Percentiles rank a stretch among this genome's conserved stretches.
Conservation (phyloP, 2,113 vertebrate species). For the Cephalopholis sonnerati region DNA sequence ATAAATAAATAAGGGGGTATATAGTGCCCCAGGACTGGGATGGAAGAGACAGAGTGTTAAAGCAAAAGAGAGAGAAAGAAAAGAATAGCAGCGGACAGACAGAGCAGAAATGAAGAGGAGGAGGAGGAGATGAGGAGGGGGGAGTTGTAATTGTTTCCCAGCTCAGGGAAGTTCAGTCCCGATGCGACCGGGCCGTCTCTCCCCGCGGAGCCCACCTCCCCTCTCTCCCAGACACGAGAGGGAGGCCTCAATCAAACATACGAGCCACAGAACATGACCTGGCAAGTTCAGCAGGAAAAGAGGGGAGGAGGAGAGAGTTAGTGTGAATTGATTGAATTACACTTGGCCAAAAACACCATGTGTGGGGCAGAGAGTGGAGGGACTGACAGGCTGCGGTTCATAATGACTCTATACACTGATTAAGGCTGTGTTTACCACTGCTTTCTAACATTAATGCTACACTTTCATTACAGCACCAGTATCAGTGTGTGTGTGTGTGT, state of each 20-base stretch:
- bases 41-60: slow-evolving; percentile 67
- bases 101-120: slow-evolving; percentile 43
- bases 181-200: slow-evolving; percentile 51
- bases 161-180: slow-evolving; percentile 66
- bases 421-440: neutral
- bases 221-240: slow-evolving; percentile 62
- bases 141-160: slow-evolving; percentile 79
- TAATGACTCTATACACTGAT: slow-evolving; percentile 25
- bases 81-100: slow-evolving; percentile 53
- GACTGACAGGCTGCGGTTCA: slow-evolving; percentile 56
- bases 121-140: slow-evolving; percentile 21
- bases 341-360: slow-evolving; percentile 65
- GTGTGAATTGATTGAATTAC: slow-evolving; percentile 83
- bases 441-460: slow-evolving; percentile 13
- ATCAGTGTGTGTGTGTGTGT: slow-evolving; percentile 8
- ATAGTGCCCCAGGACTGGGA: slow-evolving; percentile 78
- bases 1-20: slow-evolving; percentile 81
- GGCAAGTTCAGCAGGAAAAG: slow-evolving; percentile 77
- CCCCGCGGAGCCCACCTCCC: slow-evolving; percentile 62
- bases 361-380: slow-evolving; percentile 61
- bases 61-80: slow-evolving; percentile 55
- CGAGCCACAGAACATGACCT: slow-evolving; percentile 77
- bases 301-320: slow-evolving; percentile 63
- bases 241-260: slow-evolving; percentile 78
- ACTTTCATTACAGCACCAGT: neutral